These are phyloP conservation scores for Henicopernis longicauda DNA, from an alignment of 2,113 vertebrate genomes.

Conservation along the genomic window DNA sequence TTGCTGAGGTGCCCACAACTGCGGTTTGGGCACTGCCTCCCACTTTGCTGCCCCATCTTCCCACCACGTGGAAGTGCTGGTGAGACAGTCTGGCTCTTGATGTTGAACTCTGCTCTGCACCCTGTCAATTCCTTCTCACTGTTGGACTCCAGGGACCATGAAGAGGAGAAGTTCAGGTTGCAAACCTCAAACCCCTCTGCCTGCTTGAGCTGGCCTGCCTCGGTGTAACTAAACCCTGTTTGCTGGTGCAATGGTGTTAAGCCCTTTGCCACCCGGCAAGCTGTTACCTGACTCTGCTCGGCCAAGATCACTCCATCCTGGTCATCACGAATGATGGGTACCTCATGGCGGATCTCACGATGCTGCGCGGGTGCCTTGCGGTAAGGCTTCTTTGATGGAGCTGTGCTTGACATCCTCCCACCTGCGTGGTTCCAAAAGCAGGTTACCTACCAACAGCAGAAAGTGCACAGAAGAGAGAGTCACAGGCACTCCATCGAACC, in stretches of 20 bases:
- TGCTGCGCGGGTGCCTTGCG: conserved; percentile 96
- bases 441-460: conserved; percentile 60
- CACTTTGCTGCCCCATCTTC: conserved; percentile 40
- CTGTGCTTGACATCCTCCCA: conserved; percentile 83
- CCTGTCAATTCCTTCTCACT: conserved; percentile 69
- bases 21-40: conserved; percentile 16
- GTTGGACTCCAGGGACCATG: conserved; percentile 68
- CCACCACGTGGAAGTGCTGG: not conserved
- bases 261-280: conserved; percentile 39
- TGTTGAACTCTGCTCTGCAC: conserved; percentile 30
- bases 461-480: conserved; percentile 28
- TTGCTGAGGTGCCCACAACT: not conserved
- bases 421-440: not conserved
- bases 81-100: conserved; percentile 11
- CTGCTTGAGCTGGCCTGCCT: conserved; percentile 54
- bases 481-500: not conserved
- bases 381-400: conserved; percentile 90
- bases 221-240: conserved; percentile 52
- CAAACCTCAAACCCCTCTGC: conserved; percentile 53
- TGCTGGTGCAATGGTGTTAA: conserved; percentile 51
- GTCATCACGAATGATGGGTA: conserved; percentile 72
- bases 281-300: conserved; percentile 79
- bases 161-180: conserved; percentile 55
- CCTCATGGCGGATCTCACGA: conserved; percentile 83
- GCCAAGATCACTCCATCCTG: conserved; percentile 70